A percentile compares a stretch with the other conserved stretches of the same genome.
Evolutionary conservation across 2,797 vertebrate genomes (phyloP).

Genomic region (Trachops cirrhosus): DNA sequence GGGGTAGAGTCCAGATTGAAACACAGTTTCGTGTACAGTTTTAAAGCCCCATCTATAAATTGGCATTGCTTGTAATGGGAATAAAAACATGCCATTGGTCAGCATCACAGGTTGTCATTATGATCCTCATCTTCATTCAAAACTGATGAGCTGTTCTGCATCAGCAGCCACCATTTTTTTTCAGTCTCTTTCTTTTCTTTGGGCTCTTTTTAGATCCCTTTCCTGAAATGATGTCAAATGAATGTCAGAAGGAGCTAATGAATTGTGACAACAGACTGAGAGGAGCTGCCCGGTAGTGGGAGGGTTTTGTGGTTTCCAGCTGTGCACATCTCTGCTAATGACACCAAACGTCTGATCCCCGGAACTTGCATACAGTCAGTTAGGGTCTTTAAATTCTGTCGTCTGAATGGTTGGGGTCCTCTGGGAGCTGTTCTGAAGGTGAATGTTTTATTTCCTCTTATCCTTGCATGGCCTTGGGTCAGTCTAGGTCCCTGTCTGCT

Average conservation of each 20-base stretch:
- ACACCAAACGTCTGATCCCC: not conserved
- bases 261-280: slow-evolving; percentile 56
- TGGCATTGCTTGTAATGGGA: not conserved
- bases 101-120: not conserved
- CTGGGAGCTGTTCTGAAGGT: not conserved
- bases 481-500: not conserved
- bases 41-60: not conserved
- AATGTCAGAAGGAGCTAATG: slow-evolving; percentile 66
- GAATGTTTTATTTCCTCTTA: not conserved
- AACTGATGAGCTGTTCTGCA: not conserved
- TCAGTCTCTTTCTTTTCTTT: not conserved
- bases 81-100: not conserved
- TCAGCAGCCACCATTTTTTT: not conserved
- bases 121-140: not conserved
- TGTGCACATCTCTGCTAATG: slow-evolving; percentile 47
- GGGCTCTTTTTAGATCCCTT: slow-evolving; percentile 1
- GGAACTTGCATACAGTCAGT: not conserved
- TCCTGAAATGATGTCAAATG: slow-evolving; percentile 53
- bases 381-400: slow-evolving; percentile 28
- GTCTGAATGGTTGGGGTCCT: not conserved
- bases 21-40: not conserved
- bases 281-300: not conserved
- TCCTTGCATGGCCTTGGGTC: not conserved
- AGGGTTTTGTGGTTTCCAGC: not conserved
- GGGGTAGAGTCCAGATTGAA: not conserved